A percentile compares a stretch with the other conserved stretches of the same genome.
Conservation (phyloP, 2,113 vertebrate genomes). For the Grammomys dolichurus region DNA sequence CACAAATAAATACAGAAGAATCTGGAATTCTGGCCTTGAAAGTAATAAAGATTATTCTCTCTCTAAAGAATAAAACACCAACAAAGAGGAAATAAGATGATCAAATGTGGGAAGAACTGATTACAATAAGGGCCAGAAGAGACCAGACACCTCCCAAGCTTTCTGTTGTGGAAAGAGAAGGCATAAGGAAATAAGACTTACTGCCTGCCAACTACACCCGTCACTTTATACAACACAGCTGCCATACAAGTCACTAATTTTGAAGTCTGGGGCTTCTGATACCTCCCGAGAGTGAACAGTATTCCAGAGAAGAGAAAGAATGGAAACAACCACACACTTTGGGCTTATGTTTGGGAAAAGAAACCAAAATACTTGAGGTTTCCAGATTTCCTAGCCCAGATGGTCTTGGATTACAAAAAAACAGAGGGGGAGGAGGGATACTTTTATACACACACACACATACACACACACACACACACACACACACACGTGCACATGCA, state of each 20-base stretch:
- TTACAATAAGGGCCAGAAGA: background rate
- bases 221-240: background rate
- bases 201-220: background rate
- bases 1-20: background rate
- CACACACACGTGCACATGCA: no score
- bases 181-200: background rate
- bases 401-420: background rate
- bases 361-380: background rate
- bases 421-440: no score
- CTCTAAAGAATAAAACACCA: background rate
- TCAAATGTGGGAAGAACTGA: background rate
- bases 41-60: background rate
- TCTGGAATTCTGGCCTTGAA: background rate
- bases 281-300: background rate
- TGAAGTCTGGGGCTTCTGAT: background rate
- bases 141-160: background rate
- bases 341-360: background rate
- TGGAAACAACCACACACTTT: background rate
- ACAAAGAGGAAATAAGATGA: background rate
- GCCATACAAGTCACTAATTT: background rate
- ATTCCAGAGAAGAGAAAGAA: background rate
- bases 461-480: background rate
- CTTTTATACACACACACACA: background rate
- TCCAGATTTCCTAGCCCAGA: slow-evolving; percentile 10
- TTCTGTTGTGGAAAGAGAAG: background rate